Percentiles rank a stretch among this genome's conserved stretches.
Evolutionary conservation across 2,113 vertebrate species (phyloP).

Genomic region (Spizaetus ornatus): DNA sequence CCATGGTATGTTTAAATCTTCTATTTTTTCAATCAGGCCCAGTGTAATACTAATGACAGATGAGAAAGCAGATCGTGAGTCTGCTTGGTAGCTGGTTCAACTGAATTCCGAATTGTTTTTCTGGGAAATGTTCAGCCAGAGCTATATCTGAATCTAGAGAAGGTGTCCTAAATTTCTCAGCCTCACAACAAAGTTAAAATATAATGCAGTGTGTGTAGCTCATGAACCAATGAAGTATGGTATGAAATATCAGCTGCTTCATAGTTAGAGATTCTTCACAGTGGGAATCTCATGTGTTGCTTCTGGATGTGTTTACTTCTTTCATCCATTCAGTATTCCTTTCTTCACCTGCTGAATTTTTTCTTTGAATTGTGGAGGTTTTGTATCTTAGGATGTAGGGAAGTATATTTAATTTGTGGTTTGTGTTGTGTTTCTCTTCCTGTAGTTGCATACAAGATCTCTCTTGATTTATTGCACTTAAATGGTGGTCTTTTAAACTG

Average conservation of each 20-base stretch:
- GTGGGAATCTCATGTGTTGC: background rate
- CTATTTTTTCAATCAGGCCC: background rate
- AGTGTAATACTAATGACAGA: background rate
- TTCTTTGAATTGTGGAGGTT: background rate
- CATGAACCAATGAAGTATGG: background rate
- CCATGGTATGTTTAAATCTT: background rate
- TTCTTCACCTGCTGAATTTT: background rate
- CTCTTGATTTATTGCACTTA: background rate
- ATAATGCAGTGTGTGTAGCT: background rate
- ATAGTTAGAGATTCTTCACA: background rate
- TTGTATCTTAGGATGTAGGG: background rate
- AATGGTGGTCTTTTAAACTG: background rate
- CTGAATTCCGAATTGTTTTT: background rate
- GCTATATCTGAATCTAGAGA: background rate
- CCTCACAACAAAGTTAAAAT: background rate
- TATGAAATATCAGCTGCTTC: background rate
- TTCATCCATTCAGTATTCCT: background rate
- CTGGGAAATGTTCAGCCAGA: background rate
- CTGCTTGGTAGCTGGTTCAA: background rate
- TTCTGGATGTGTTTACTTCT: background rate
- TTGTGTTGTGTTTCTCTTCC: background rate
- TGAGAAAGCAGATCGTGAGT: background rate
- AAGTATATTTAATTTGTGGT: background rate
- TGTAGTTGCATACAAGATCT: background rate
- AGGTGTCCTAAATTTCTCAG: background rate